Evolutionary conservation across 2,888 invertebrate species (phyloP), one percentile per base, ranked within the genome.

Genomic region (Amitus sp.): DNA sequence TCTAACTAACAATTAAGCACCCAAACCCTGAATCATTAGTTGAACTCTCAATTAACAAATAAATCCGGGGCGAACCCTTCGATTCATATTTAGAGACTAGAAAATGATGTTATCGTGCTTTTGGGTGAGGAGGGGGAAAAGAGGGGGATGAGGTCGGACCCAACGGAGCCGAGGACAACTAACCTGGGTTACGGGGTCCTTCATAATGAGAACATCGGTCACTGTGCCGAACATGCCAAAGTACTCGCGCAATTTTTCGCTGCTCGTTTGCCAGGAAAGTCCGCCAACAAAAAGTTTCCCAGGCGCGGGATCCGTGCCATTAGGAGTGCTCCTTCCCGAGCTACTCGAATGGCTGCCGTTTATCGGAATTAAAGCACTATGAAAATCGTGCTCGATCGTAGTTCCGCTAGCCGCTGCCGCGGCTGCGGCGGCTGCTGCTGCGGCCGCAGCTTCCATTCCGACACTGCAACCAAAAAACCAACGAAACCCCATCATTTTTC

Each of bases 151-250:
- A 51, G n/a, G n/a, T n/a, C n/a, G n/a, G n/a, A n/a, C n/a, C n/a
- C n/a, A n/a, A n/a, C n/a, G n/a, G n/a, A n/a, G n/a, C n/a, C n/a
- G n/a, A n/a, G 62, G 64, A 53, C 27, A 64, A 73, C 84, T 84
- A 85, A 95, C 95, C 92, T 94, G 94, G 67, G 95, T 95, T 33
- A 94, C 91, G 1, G 95, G 95, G 83, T 95, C 95, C 85, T 95
- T 95, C 95, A 95, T 95, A 76, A 95, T 95, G 65, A 95, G 88
- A 54, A 95, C 95, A 81, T 95, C 95, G 27, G 94, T 92, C 68
- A 95, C 94, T 3, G 91, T 90, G 57, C 95, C 95, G 75, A 94
- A 95, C 91, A 94, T 93, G 54, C 93, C 92, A 73, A 95, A 95
- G 83, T 95, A 95, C 75, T 95, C 94, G 73, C 93, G 86, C n/a